A percentile compares a stretch with the other conserved stretches of the same genome.
phyloP scores from a whole-genome alignment of 2,797 vertebrate species.

The Ctenopoma multispine region DNA sequence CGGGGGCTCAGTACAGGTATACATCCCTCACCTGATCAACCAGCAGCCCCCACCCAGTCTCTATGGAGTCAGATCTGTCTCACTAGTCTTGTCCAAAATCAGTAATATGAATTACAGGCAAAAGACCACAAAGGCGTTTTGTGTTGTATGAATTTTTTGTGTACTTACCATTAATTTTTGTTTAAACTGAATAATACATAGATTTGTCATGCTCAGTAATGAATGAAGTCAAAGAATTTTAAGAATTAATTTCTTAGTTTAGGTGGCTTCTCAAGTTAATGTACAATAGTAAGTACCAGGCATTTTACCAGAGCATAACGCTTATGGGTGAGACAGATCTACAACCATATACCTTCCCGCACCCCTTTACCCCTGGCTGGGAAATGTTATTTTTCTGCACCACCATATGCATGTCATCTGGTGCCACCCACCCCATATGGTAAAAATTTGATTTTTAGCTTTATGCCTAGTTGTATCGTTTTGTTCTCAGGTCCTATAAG shows the following conservation, averaged over 20 bases:
- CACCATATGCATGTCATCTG: constrained; percentile 76
- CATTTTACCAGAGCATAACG: not conserved
- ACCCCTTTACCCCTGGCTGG: constrained; percentile 62
- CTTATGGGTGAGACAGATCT: constrained; percentile 73
- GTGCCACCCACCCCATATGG: constrained; percentile 68
- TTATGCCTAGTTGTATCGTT: constrained; percentile 33
- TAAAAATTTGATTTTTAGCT: constrained; percentile 51
- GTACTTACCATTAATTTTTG: too few relatives aligned
- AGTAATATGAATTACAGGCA: too few relatives aligned
- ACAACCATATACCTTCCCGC: constrained; percentile 45
- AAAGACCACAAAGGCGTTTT: too few relatives aligned
- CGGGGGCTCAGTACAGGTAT: constrained; percentile 99
- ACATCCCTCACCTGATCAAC: constrained; percentile 75
- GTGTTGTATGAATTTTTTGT: too few relatives aligned
- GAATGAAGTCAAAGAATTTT: too few relatives aligned
- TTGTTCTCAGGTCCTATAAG: constrained; percentile 35
- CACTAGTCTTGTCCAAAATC: constrained; percentile 9
- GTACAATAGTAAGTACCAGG: not conserved
- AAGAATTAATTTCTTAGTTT: not conserved
- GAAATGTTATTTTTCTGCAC: constrained; percentile 71
- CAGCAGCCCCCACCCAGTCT: constrained; percentile 51
- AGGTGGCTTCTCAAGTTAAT: not conserved
- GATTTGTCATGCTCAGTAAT: too few relatives aligned
- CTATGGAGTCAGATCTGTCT: constrained; percentile 75
- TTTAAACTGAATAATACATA: too few relatives aligned